Percentiles rank a stretch among this genome's conserved stretches.
phyloP scores from a whole-genome alignment of 2,113 vertebrate genomes.

The Emberiza fucata region DNA sequence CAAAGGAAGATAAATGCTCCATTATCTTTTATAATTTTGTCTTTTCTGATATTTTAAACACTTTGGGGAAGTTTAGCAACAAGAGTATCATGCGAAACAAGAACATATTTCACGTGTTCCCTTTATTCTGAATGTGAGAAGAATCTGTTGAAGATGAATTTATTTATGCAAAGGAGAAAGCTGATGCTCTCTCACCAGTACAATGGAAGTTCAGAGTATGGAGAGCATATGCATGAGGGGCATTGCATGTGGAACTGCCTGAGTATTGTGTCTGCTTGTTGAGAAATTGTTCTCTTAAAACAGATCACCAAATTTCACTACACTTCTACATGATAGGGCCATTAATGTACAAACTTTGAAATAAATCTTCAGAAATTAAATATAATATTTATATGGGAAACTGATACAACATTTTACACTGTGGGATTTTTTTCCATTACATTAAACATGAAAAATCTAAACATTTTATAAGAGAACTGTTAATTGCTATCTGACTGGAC shows the following conservation, averaged over 20 bases:
- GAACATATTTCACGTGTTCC: background rate
- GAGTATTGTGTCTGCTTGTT: background rate
- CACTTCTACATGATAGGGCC: background rate
- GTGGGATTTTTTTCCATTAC: background rate
- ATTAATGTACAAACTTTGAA: background rate
- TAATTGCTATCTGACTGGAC: slow-evolving; percentile 65
- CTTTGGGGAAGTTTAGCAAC: background rate
- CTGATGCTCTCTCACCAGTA: background rate
- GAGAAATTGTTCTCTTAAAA: background rate
- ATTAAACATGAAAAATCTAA: slow-evolving; percentile 27
- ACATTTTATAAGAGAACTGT: slow-evolving; percentile 42
- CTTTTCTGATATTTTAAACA: background rate
- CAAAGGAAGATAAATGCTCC: background rate
- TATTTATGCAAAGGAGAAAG: background rate
- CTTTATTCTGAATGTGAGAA: background rate
- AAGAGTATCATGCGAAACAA: background rate
- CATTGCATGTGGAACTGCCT: background rate
- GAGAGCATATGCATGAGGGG: background rate
- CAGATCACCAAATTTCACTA: background rate
- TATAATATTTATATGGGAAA: background rate
- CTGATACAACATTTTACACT: background rate
- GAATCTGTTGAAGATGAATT: background rate
- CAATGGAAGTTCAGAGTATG: background rate
- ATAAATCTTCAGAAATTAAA: background rate
- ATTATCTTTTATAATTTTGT: background rate